These are phyloP conservation scores for Calliphora vicina DNA, from an alignment of 1,140 invertebrate species.

Conservation along the genomic window DNA sequence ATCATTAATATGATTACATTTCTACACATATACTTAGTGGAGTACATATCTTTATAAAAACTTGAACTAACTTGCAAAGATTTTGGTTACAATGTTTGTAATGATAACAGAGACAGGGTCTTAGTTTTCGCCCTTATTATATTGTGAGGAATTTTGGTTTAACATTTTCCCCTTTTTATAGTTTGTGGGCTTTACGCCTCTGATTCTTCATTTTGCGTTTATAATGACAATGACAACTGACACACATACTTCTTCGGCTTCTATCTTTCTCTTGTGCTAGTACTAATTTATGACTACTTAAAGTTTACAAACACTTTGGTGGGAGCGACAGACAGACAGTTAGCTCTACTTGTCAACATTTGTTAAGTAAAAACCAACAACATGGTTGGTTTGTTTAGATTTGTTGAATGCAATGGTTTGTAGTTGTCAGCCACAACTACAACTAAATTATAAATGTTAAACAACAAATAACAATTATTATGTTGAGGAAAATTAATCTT, in stretches of 20 bases:
- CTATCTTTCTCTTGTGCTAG: neutral
- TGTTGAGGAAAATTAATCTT: too few species aligned
- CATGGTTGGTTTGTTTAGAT: neutral
- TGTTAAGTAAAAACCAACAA: neutral
- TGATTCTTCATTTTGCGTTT: too few species aligned
- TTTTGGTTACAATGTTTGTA: too few species aligned
- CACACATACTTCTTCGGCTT: neutral
- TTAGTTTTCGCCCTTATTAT: neutral
- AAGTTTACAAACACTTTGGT: neutral
- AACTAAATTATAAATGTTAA: neutral
- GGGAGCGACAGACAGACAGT: neutral
- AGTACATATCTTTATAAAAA: too few species aligned
- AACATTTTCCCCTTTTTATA: too few species aligned
- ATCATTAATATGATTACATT: neutral
- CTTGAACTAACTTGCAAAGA: too few species aligned
- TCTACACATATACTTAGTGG: neutral
- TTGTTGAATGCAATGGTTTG: too few species aligned
- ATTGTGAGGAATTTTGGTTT: too few species aligned
- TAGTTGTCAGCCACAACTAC: conserved; percentile 8
- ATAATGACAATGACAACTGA: neutral
- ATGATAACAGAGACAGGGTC: too few species aligned
- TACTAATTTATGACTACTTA: neutral
- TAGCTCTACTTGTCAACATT: neutral
- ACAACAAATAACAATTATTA: too few species aligned
- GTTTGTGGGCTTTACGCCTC: too few species aligned